These are phyloP conservation scores for Agonopterix subpropinquella DNA, from an alignment of 2,888 invertebrate species.

Conservation along the genomic window DNA sequence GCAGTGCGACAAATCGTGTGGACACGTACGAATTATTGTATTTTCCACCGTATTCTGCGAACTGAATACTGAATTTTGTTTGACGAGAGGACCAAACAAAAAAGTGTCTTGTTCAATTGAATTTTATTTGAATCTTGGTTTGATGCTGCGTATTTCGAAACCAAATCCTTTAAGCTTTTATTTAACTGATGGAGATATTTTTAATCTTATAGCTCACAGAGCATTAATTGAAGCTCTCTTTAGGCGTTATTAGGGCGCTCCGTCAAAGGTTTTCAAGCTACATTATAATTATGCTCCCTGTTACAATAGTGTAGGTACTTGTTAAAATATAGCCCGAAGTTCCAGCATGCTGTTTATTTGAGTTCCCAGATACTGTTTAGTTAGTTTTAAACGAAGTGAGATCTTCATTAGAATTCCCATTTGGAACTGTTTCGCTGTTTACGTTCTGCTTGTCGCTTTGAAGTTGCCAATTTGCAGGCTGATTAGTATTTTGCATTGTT, in stretches of 20 bases:
- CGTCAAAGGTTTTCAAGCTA: too few relatives aligned
- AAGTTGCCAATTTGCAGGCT: too few relatives aligned
- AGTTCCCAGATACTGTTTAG: slow-evolving; percentile 28
- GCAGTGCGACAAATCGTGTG: slow-evolving; percentile 66
- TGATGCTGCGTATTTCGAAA: too few relatives aligned
- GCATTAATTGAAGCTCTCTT: too few relatives aligned
- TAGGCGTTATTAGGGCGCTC: too few relatives aligned
- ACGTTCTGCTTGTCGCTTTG: not conserved
- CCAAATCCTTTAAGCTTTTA: too few relatives aligned
- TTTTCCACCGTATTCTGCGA: slow-evolving; percentile 34
- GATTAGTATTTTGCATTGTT: too few relatives aligned
- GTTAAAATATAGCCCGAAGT: slow-evolving; percentile 25
- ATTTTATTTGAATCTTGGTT: too few relatives aligned
- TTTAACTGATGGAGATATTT: too few relatives aligned
- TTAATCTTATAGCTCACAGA: too few relatives aligned
- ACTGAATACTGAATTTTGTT: slow-evolving; percentile 44
- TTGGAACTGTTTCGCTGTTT: slow-evolving; percentile 11
- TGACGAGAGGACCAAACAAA: slow-evolving; percentile 22
- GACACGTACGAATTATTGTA: slow-evolving; percentile 62
- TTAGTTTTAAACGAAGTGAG: slow-evolving; percentile 25
- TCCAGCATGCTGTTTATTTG: slow-evolving; percentile 17
- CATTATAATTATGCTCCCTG: too few relatives aligned
- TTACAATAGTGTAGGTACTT: slow-evolving; percentile 25
- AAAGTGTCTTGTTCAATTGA: too few relatives aligned
- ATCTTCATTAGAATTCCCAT: slow-evolving; percentile 18